These are phyloP conservation scores for Forbesichthys agassizii DNA, from an alignment of 2,113 vertebrate genomes.

Conservation along the genomic window DNA sequence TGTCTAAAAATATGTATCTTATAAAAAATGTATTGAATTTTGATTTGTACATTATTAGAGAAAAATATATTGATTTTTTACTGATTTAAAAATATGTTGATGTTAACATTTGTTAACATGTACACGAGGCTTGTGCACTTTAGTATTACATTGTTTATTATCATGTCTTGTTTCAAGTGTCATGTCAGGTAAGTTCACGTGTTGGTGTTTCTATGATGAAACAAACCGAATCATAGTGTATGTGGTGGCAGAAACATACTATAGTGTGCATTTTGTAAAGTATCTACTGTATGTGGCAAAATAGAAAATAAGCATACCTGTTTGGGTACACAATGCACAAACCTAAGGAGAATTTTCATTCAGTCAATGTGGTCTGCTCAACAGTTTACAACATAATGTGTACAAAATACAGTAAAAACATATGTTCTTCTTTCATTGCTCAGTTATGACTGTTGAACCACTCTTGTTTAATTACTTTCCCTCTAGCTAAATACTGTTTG, in stretches of 20 bases:
- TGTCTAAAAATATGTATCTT: constrained; percentile 65
- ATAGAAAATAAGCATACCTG: constrained; percentile 38
- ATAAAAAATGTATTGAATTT: constrained; percentile 65
- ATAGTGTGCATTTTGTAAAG: constrained; percentile 54
- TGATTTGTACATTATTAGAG: constrained; percentile 79
- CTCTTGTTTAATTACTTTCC: constrained; percentile 74
- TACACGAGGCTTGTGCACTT: constrained; percentile 76
- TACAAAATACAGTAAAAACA: constrained; percentile 44
- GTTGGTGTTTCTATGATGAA: constrained; percentile 58
- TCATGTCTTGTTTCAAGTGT: constrained; percentile 45
- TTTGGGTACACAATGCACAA: constrained; percentile 57
- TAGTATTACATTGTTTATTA: constrained; percentile 67
- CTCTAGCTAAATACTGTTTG: constrained; percentile 52
- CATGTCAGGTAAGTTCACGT: constrained; percentile 43
- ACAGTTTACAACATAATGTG: constrained; percentile 22
- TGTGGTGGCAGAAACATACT: constrained; percentile 41
- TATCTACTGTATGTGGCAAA: constrained; percentile 52
- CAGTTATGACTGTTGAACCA: constrained; percentile 52
- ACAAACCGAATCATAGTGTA: constrained; percentile 45
- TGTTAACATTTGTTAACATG: constrained; percentile 63
- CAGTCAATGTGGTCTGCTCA: constrained; percentile 33
- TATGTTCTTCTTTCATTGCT: constrained; percentile 27
- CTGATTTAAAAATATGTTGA: constrained; percentile 73
- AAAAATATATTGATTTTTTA: constrained; percentile 65
- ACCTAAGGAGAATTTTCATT: constrained; percentile 22